phyloP scores from a whole-genome alignment of 1,140 invertebrate species.

The Drosophila kepulauana region DNA sequence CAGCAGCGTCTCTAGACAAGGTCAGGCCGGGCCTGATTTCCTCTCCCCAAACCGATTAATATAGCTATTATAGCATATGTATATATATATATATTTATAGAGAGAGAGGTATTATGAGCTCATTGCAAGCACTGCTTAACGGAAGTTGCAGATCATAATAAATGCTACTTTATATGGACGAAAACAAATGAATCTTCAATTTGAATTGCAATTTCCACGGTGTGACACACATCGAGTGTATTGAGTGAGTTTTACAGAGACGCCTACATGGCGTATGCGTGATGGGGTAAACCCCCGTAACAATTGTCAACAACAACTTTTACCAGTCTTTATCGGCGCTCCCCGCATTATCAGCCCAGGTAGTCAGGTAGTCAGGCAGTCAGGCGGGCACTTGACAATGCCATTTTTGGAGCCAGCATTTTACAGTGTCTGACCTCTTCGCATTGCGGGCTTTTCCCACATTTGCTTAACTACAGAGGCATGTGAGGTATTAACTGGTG shows the following conservation, averaged over 20 bases:
- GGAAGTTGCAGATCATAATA: constrained; percentile 44
- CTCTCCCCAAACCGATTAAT: constrained; percentile 19
- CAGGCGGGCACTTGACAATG: constrained; percentile 29
- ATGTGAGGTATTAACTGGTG: background rate
- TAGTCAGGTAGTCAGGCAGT: background rate
- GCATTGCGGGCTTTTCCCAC: constrained; percentile 38
- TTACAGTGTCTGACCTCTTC: constrained; percentile 44
- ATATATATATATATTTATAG: constrained; percentile 2
- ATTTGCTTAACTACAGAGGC: background rate
- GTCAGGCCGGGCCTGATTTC: constrained; percentile 24
- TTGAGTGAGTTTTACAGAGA: background rate
- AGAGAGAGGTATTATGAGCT: constrained; percentile 23
- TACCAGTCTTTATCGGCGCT: constrained; percentile 37
- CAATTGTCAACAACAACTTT: constrained; percentile 54
- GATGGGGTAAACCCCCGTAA: constrained; percentile 42
- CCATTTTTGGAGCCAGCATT: constrained; percentile 29
- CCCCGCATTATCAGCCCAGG: constrained; percentile 26
- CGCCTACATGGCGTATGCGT: constrained; percentile 12
- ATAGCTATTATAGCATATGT: background rate
- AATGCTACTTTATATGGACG: constrained; percentile 12
- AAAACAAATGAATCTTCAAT: constrained; percentile 15
- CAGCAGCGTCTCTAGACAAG: constrained; percentile 36
- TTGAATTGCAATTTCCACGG: constrained; percentile 20
- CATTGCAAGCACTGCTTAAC: constrained; percentile 33
- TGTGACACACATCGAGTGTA: constrained; percentile 32